These are phyloP conservation scores for Tinamus guttatus DNA, from an alignment of 2,113 vertebrate genomes.

Conservation along the genomic window DNA sequence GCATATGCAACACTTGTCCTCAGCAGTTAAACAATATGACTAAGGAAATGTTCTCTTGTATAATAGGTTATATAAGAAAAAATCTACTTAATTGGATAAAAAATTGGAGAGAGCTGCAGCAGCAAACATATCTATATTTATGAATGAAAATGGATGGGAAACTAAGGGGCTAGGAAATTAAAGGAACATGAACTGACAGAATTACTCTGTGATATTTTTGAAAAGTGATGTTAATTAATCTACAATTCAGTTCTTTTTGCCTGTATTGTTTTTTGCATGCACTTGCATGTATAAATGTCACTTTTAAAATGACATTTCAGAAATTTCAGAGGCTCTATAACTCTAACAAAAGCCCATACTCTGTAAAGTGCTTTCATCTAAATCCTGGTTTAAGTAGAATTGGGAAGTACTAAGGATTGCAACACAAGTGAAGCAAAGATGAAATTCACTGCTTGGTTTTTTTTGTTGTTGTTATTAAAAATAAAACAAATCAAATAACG, in stretches of 20 bases:
- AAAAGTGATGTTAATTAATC: background rate
- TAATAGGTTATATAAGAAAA: slow-evolving; percentile 7
- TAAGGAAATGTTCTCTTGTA: background rate
- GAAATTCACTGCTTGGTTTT: background rate
- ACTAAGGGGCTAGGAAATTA: background rate
- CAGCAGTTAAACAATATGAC: background rate
- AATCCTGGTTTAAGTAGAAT: background rate
- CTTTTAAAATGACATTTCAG: background rate
- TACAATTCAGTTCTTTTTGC: background rate
- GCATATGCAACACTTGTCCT: background rate
- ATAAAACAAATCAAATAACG: background rate
- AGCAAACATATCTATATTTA: background rate
- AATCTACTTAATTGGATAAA: background rate
- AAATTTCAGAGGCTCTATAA: background rate
- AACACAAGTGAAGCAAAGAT: background rate
- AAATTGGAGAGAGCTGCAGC: background rate
- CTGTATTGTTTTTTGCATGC: background rate
- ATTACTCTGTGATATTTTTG: background rate
- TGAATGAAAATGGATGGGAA: background rate
- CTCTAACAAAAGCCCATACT: slow-evolving; percentile 1
- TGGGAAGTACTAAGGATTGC: background rate
- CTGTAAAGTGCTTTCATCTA: background rate
- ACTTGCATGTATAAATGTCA: background rate
- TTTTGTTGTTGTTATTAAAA: background rate
- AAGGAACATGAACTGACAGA: background rate